Conservation (phyloP, 2,797 vertebrate genomes). For the Lagorchestes hirsutus region DNA sequence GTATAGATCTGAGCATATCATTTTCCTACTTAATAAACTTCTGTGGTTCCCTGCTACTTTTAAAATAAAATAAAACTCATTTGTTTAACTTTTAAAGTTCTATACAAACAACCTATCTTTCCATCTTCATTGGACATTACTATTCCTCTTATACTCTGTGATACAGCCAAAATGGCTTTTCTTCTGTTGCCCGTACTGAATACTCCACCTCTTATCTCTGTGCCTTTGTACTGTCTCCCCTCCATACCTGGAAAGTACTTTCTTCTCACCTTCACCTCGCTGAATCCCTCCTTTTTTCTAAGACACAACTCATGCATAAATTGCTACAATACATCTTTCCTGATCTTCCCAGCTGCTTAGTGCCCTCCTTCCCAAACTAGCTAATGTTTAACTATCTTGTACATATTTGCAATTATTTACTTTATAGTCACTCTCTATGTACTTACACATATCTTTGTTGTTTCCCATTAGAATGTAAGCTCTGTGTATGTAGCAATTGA, state of each 20-base stretch:
- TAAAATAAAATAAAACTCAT: neutral
- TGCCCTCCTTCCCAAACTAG: neutral
- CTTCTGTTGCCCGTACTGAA: neutral
- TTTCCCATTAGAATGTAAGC: neutral
- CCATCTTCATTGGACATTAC: neutral
- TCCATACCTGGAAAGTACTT: neutral
- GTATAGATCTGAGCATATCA: neutral
- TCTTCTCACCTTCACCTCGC: neutral
- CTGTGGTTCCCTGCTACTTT: neutral
- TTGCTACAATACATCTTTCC: neutral
- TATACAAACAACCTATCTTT: neutral
- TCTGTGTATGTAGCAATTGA: neutral
- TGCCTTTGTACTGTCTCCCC: neutral
- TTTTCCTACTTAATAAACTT: neutral
- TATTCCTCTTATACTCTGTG: neutral
- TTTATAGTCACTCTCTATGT: neutral
- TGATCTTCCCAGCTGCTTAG: neutral
- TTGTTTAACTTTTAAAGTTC: neutral
- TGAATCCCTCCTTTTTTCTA: neutral
- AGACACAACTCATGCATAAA: neutral
- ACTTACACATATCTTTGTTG: neutral
- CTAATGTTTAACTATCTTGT: neutral
- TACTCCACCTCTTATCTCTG: neutral
- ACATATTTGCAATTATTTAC: neutral
- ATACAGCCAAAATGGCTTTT: neutral